Evolutionary conservation across 2,113 vertebrate genomes (phyloP), one percentile per base, ranked within the genome.

Genomic region (Perca fluviatilis): DNA sequence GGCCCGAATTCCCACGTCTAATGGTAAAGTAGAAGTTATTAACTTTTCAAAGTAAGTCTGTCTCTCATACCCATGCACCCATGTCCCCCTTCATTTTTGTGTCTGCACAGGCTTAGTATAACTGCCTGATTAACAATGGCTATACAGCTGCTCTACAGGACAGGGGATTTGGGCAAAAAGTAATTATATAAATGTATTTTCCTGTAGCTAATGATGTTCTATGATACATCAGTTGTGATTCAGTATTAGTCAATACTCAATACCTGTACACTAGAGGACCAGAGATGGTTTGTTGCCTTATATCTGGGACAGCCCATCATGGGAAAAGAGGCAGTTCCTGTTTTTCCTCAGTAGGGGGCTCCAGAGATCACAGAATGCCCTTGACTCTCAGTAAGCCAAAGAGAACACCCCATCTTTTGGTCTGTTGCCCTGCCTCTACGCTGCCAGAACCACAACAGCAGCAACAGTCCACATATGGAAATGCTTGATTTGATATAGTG

Each of bases 401-500:
- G 49, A 82, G 40, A 43, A 58, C 72, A 56, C 77, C 66, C 76
- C 86, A 84, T 86, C 82, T 83, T 67, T 81, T 67, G 85, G 58
- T 80, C 67, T 64, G 84, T 83, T 84, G 64, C 84, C 76, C 62
- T 84, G 72, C 79, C 76, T 63, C 77, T 62, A 14, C 25, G 14
- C 68, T 72, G 70, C 79, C 82, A 68, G 58, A 88, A 62, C 79
- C 77, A 46, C 84, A 83, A 47, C 88, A 93, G 95, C 94, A 88
- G 96, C 96, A 95, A 94, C 96, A 95, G 96, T 94, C 94, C 95
- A 97, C 97, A 99, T 98, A 97, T 99, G 98, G 98, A 99, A 99
- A 97, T 98, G 97, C 97, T 99, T 99, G 97, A 97, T 98, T 98
- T 99, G 98, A 99, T 98, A 97, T 97, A 98, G 97, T 97, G 97